Evolutionary conservation across 2,888 invertebrate genomes (phyloP).

Genomic region (Sphaerophoria rueppellii): DNA sequence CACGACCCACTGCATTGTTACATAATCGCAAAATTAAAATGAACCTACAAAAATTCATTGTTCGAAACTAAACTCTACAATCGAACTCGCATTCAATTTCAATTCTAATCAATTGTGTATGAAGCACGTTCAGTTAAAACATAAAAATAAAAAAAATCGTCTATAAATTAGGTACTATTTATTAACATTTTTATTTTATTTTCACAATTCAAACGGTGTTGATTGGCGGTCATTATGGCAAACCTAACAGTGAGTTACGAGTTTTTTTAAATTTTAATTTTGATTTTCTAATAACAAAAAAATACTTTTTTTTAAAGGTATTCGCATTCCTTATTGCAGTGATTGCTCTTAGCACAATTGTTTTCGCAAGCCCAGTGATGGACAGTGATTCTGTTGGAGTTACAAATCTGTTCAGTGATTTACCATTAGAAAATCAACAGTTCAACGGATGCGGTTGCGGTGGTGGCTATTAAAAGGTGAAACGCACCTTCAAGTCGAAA

Average conservation of each 20-base stretch:
- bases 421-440: constrained; percentile 10
- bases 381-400: background rate
- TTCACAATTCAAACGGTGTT: constrained; percentile 11
- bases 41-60: constrained; percentile 13
- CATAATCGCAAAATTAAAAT: background rate
- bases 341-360: constrained; percentile 38
- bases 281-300: constrained; percentile 9
- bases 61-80: constrained; percentile 32
- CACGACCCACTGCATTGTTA: background rate
- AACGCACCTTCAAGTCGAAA: constrained; percentile 1
- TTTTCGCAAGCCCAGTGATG: constrained; percentile 10
- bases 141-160: background rate
- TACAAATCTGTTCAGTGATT: constrained; percentile 11
- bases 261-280: background rate
- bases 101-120: constrained; percentile 30
- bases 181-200: constrained; percentile 17
- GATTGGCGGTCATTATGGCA: constrained; percentile 38
- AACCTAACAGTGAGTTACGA: constrained; percentile 58
- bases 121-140: constrained; percentile 44
- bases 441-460: constrained; percentile 43
- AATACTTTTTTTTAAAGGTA: constrained; percentile 37
- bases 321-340: constrained; percentile 41
- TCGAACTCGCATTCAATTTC: constrained; percentile 45
- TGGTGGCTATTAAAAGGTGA: background rate
- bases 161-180: constrained; percentile 30